Base-by-base conservation (phyloP, 2,797 vertebrate genomes). In the Brachymystax lenok region DNA sequence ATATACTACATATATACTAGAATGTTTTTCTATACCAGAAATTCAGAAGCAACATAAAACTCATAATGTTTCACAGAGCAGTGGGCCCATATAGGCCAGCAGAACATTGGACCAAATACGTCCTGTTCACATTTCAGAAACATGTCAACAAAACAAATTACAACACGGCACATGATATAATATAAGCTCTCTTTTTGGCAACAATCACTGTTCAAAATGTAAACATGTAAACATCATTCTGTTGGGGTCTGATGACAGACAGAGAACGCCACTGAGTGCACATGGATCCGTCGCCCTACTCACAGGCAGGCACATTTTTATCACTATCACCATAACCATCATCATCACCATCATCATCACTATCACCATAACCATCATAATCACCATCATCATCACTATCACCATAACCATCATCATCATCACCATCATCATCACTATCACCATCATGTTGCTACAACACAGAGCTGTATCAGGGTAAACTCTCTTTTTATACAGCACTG, bases 1-100 rank as follows among this genome's bases (percentile, higher is more conserved):
- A 86, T 89, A 91, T 89, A 79, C 92, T 89, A 92, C 87, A 89
- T 89, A 74, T 89, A 88, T 85, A 90, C 79, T 85, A 89, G 82
- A 90, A 88, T 80, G 78, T 79, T 79, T 89, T 64, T 90, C 83
- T 88, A 88, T 81, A 84, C 88, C 50, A 16, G 17, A 19, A 19
- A 59, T 59, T 46, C 40, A 46, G 16, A 19, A 59, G 17, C 19
- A 17, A 59, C 17, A 28, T 28, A 79, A 71, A 79, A 77, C 79
- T 82, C 2, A 80, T 81, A 8, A 70, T 77, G 76, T 27, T 76
- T 77, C 69, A 86, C 82, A 79, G 76, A 74, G 79, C 74, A 71
- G 75, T 35, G 77, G 73, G 71, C 72, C 73, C 75, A 78, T 73
- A 80, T 77, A 73, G 73, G 79, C 76, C 77, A 83, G 67, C 74